A percentile compares a stretch with the other conserved stretches of the same genome.
These are phyloP conservation scores for Listronotus oregonensis DNA, from an alignment of 1,140 invertebrate species.

Conservation along the genomic window DNA sequence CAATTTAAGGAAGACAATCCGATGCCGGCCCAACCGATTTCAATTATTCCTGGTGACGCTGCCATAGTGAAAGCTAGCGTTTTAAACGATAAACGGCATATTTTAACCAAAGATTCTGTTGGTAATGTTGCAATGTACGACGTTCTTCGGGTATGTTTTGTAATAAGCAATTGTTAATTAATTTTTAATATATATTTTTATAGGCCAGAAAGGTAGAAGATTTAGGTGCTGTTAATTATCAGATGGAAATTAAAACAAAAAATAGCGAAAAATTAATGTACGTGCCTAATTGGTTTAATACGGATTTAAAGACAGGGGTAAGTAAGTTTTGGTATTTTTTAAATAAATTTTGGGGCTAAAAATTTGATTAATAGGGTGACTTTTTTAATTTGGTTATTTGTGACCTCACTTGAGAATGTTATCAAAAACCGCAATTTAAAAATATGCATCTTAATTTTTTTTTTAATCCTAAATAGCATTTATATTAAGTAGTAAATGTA, in stretches of 20 bases:
- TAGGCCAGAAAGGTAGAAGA: constrained; percentile 89
- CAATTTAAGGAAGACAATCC: constrained; percentile 55
- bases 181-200: constrained; percentile 35
- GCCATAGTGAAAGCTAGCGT: constrained; percentile 64
- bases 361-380: too few species aligned
- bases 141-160: constrained; percentile 77
- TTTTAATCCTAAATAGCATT: too few species aligned
- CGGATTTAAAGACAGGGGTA: constrained; percentile 97
- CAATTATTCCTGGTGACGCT: constrained; percentile 54
- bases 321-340: constrained; percentile 61
- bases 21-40: constrained; percentile 58
- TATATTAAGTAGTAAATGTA: too few species aligned
- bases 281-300: constrained; percentile 99
- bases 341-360: too few species aligned
- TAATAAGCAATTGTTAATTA: not conserved
- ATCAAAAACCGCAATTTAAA: too few species aligned
- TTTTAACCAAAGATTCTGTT: constrained; percentile 96
- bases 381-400: too few species aligned
- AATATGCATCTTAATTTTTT: too few species aligned
- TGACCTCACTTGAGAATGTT: too few species aligned
- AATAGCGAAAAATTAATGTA: constrained; percentile 91
- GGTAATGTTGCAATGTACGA: constrained; percentile 96
- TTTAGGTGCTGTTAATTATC: constrained; percentile 89
- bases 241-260: constrained; percentile 83
- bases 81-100: constrained; percentile 94